phyloP scores from a whole-genome alignment of 1,140 invertebrate species.

The Pogonomyrmex barbatus region DNA sequence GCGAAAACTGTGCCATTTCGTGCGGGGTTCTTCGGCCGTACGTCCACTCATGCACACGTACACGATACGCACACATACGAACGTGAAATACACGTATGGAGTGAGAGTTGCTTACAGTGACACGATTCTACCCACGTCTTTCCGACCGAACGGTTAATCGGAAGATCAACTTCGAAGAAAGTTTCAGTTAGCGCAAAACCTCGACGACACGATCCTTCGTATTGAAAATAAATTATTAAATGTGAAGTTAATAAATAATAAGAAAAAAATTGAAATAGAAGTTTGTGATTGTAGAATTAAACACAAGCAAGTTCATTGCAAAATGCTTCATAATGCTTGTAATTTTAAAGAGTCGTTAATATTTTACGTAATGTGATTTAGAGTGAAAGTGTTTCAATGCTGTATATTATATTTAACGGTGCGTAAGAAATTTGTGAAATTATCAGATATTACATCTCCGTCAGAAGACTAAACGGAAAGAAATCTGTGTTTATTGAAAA shows the following conservation, averaged over 20 bases:
- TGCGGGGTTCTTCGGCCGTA: not conserved
- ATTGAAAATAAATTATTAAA: slow-evolving; percentile 7
- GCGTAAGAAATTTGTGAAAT: not conserved
- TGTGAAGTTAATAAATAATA: not conserved
- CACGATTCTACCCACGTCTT: slow-evolving; percentile 78
- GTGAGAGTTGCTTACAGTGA: slow-evolving; percentile 79
- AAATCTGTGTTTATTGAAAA: slow-evolving; percentile 11
- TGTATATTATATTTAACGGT: slow-evolving; percentile 13
- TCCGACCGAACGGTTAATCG: slow-evolving; percentile 67
- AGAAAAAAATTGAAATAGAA: not conserved
- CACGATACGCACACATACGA: not conserved
- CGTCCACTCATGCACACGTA: not conserved
- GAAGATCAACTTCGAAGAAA: slow-evolving; percentile 80
- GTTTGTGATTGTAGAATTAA: not conserved
- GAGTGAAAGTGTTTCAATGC: slow-evolving; percentile 21
- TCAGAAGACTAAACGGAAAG: not conserved
- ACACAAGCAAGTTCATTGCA: not conserved
- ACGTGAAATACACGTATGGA: slow-evolving; percentile 60
- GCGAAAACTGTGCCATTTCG: slow-evolving; percentile 40
- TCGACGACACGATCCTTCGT: slow-evolving; percentile 61
- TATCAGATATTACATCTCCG: not conserved
- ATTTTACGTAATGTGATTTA: not conserved
- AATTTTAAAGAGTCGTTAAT: not conserved
- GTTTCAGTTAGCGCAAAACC: slow-evolving; percentile 76
- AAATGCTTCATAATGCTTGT: not conserved